phyloP scores from a whole-genome alignment of 2,797 vertebrate genomes.

The Hippopotamyrus pictus region DNA sequence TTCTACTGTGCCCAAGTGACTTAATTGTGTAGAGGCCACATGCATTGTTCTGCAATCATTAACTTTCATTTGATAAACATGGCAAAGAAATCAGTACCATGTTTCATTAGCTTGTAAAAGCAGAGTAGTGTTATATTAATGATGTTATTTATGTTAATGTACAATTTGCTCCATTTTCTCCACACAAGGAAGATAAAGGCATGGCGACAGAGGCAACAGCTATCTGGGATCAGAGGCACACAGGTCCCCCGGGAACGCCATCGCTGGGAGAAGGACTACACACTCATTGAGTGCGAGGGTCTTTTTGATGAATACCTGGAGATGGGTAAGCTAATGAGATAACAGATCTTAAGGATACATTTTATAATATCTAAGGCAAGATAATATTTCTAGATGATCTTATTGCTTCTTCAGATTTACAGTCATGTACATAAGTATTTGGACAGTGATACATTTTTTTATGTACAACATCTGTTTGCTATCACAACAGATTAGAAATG shows the following conservation, averaged over 20 bases:
- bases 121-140: neutral
- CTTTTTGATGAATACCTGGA: conserved; percentile 74
- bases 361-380: neutral
- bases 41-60: neutral
- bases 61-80: neutral
- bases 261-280: conserved; percentile 67
- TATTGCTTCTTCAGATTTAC: neutral
- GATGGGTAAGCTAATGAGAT: conserved; percentile 57
- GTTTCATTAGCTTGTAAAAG: neutral
- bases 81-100: neutral
- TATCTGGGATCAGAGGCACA: conserved; percentile 53
- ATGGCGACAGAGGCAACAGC: conserved; percentile 59
- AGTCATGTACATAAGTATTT: neutral
- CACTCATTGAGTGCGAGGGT: conserved; percentile 63
- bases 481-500: neutral
- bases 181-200: conserved; percentile 66
- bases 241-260: conserved; percentile 47
- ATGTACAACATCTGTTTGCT: neutral
- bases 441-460: neutral
- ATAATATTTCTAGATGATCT: neutral
- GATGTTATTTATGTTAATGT: neutral
- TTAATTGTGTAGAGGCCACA: neutral
- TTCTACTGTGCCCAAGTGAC: neutral
- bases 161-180: neutral
- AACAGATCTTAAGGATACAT: neutral